Evolutionary conservation across 2,888 invertebrate genomes (phyloP).

Genomic region (Proisotoma minuta): DNA sequence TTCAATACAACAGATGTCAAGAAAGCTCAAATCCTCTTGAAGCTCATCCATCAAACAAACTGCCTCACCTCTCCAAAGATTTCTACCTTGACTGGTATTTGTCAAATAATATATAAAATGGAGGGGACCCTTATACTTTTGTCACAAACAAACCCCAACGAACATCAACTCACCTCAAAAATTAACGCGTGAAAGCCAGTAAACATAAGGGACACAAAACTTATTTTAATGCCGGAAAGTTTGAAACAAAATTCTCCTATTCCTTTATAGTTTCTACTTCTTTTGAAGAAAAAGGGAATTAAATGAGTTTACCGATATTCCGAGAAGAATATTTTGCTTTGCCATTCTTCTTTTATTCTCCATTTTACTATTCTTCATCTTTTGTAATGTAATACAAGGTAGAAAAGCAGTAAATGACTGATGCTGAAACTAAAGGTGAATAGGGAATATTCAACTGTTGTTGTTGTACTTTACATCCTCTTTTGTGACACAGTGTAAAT

Average conservation of each 20-base stretch:
- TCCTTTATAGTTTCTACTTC: not conserved
- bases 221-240: not conserved
- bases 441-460: too few relatives aligned
- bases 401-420: not conserved
- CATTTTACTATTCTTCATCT: not conserved
- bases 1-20: slow-evolving; percentile 2
- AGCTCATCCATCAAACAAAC: slow-evolving; percentile 16
- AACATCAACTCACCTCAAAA: slow-evolving; percentile 14
- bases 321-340: not conserved
- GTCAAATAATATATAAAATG: too few relatives aligned
- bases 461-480: too few relatives aligned
- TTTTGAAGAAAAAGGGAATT: not conserved
- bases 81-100: not conserved
- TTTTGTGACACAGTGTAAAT: slow-evolving; percentile 21
- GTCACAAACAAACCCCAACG: slow-evolving; percentile 7
- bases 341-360: not conserved
- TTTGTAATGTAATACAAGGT: not conserved
- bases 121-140: slow-evolving; percentile 6
- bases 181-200: slow-evolving; percentile 14
- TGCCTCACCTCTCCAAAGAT: not conserved
- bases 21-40: not conserved
- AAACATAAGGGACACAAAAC: slow-evolving; percentile 2
- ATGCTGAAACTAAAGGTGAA: not conserved
- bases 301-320: slow-evolving; percentile 2
- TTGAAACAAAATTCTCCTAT: not conserved